Evolutionary conservation across 2,888 invertebrate genomes (phyloP).

Genomic region (Drosophila birchii): DNA sequence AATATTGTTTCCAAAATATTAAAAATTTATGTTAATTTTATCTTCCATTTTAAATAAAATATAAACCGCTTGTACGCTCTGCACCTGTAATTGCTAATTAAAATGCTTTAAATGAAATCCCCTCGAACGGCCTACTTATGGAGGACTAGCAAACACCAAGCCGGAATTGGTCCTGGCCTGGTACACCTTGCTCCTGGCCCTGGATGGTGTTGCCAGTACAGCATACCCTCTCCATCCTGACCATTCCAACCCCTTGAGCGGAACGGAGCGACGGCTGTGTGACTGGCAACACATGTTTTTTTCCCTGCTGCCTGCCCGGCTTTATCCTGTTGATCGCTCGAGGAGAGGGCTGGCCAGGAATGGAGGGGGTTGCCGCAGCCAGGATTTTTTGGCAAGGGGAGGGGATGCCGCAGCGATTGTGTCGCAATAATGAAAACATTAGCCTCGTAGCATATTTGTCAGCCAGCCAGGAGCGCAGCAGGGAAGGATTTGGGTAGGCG

Average conservation of each 20-base stretch:
- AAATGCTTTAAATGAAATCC: conserved; percentile 26
- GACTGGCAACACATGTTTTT: conserved; percentile 85
- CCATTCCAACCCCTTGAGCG: conserved; percentile 43
- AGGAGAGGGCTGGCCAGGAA: conserved; percentile 23
- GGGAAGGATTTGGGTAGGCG: neutral
- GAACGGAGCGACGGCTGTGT: conserved; percentile 69
- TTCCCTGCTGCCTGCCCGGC: conserved; percentile 57
- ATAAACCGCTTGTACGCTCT: neutral
- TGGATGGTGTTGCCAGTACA: conserved; percentile 23
- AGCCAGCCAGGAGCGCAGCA: conserved; percentile 55
- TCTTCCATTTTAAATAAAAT: neutral
- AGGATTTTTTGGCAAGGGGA: neutral
- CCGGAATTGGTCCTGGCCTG: conserved; percentile 59
- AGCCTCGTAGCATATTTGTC: conserved; percentile 72
- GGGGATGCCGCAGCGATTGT: conserved; percentile 38
- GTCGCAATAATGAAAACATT: conserved; percentile 74
- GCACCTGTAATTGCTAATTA: conserved; percentile 6
- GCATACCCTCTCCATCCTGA: neutral
- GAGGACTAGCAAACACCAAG: conserved; percentile 82
- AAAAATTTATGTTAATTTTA: neutral
- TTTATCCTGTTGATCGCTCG: conserved; percentile 81
- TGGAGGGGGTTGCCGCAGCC: conserved; percentile 8
- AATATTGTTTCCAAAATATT: neutral
- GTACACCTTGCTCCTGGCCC: conserved; percentile 29
- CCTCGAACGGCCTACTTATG: conserved; percentile 55